Base-by-base conservation (phyloP, 2,113 vertebrate species). In the Spea multiplicata region DNA sequence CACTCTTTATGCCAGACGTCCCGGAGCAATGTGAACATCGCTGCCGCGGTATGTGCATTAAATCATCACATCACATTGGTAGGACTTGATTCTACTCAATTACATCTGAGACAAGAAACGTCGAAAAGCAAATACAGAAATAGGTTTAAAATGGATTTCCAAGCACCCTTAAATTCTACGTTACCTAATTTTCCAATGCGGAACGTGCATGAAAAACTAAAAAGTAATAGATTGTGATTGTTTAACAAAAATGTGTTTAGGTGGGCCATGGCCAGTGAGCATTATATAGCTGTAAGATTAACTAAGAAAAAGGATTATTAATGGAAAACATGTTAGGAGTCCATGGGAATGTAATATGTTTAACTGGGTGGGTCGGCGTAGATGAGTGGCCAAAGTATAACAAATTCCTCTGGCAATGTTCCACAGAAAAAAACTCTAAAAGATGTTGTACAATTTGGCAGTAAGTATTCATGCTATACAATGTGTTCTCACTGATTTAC, bases 361-460 rank as follows among this genome's bases (percentile, higher is more conserved):
- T 70, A 59, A 70, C 57, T 70, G 66, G 75, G 75, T 77, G 75
- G 66, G 61, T 53, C 57, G 62, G 8, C 44, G 53, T 70, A 50
- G 17, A 14, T 47, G 6, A 52, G 46, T 64, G 45, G 67, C 57
- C 76, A 78, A 78, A 61, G 2, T 45, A 14, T 16, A 70, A 78
- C 64, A 53, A 67, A 75, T 66, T 44, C 8, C 50, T 75, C 67
- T 75, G 74, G 64, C 48, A 16, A 46, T 64, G 13, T 5, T 62
- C 76, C 67, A 62, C 8, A 45, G 14, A 44, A 52, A 70, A 30
- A 77, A 57, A 62, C 14, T 59, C 8, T 67, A 16, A 55, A 76
- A 47, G 62, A 76, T 69, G 50, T 77, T 61, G 16, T 44, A 59
- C 14, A 46, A 16, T 69, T 77, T 70, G 66, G 44, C 67, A 77